Percentiles rank a stretch among this genome's conserved stretches.
Conservation (phyloP, 2,797 vertebrate genomes). For the Poecilia gillii region DNA sequence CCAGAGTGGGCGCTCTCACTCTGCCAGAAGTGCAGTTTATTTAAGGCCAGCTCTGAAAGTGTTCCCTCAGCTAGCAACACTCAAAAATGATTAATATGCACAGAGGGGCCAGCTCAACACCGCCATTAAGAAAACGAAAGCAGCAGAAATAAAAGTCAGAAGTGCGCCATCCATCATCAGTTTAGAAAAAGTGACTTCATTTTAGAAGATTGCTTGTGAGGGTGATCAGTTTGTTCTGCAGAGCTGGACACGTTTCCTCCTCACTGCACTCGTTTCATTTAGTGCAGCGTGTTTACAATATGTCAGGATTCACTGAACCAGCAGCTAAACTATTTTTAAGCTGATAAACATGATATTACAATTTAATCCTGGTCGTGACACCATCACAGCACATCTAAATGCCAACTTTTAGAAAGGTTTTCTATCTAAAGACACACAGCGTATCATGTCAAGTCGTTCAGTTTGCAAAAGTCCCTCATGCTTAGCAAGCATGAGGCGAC, state of each 20-base stretch:
- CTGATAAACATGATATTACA: neutral
- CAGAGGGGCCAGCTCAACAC: slow-evolving; percentile 43
- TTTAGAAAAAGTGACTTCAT: slow-evolving; percentile 61
- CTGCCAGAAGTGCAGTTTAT: slow-evolving; percentile 64
- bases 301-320: slow-evolving; percentile 22
- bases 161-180: slow-evolving; percentile 63
- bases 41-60: slow-evolving; percentile 57
- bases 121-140: slow-evolving; percentile 55
- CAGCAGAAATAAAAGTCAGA: slow-evolving; percentile 62
- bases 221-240: slow-evolving; percentile 17
- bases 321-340: neutral
- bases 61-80: slow-evolving; percentile 64
- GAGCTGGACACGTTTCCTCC: slow-evolving; percentile 30
- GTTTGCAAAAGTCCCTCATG: neutral
- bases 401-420: neutral
- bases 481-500: neutral
- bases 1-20: slow-evolving; percentile 48
- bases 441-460: neutral
- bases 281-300: slow-evolving; percentile 44
- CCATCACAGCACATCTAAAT: neutral
- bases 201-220: slow-evolving; percentile 41
- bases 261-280: slow-evolving; percentile 46
- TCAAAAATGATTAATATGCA: slow-evolving; percentile 64
- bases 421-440: neutral
- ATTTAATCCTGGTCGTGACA: neutral